Base-by-base conservation (phyloP, 2,888 invertebrate species). In the Pyrochroa serraticornis region DNA sequence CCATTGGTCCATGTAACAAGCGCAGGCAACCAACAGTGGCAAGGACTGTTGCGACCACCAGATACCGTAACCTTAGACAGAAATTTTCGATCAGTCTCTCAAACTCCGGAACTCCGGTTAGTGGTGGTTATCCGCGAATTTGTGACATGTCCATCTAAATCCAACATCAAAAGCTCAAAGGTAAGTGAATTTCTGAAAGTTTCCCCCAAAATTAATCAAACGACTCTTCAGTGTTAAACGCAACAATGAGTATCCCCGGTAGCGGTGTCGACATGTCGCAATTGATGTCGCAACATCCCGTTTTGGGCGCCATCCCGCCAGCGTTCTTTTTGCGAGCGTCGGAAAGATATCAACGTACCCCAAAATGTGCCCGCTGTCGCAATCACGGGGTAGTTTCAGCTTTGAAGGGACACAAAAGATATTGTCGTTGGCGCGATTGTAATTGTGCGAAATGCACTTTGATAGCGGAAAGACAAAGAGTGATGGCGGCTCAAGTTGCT, bases 381-480 rank as follows among this genome's bases (percentile, higher is more conserved):
- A 97, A 98, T 83, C 97, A 98, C 84, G 97, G 97, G 69, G 95
- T 96, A 64, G 97, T 97, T 57, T 95, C 97, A 22, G 94, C 94
- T 5, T 83, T 95, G 52, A 97, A 97, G 82, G 95, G 95, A 0
- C 93, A 93, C 83, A 95, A 95, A 81, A 87, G 97, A 8, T 97
- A 97, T 82, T 98, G 97, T 79, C 87, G 96, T 58, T 98, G 96
- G 97, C 82, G 94, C 62, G 97, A 98, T 82, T 98, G 98, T 82
- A 92, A 93, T 66, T 98, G 96, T 81, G 95, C 97, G 52, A 98
- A 98, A 82, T 98, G 97, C 82, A 97, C 96, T 10, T 87, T 98
- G 64, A 98, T 98, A 67, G 97, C 97, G 1, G 97, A 98, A 82
- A 82, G 97, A 61, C 97, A 98, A 80, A 84, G 97, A 36, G 97